Base-by-base conservation (phyloP, 2,113 vertebrate species). In the Solea senegalensis region DNA sequence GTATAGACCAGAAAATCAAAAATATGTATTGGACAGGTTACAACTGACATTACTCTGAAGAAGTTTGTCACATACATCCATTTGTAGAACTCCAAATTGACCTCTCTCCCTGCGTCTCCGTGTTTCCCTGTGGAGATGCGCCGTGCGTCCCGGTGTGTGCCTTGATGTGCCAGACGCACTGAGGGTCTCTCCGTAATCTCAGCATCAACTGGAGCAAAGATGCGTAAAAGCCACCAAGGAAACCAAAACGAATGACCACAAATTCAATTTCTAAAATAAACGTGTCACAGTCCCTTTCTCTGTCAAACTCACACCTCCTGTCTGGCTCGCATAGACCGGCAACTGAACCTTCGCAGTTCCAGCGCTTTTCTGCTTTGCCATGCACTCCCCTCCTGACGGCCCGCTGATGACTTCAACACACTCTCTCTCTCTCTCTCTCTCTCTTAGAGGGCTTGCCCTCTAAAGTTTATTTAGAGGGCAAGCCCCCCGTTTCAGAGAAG, bases 401-500 rank as follows among this genome's bases (percentile, higher is more conserved):
- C 90, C 80, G 88, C 89, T 91, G 91, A 93, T 94, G 91, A 93
- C 87, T 93, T 89, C 90, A 93, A 89, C 91, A 81, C 83, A 87
- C 80, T 80, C 81, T 2, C 34, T 2, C 89, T 65, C 48, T 83
- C 78, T 88, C 85, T 81, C 71, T 84, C 16, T 76, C 82, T 86
- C 81, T 88, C 83, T 82, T 15, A 3, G 12, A 15, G 46, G 46
- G 46, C 46, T 14, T 14, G 46, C 49, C 49, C 49, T 50, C 46
- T 73, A 45, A 92, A 94, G 93, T 93, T 94, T 93, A 94, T 94
- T 94, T 91, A 90, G 92, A 92, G 91, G 92, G 86, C 91, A 93
- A 92, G 78, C 88, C 89, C 88, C 90, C 86, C 86, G 74, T 88
- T 85, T 89, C 85, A 93, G 87, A 89, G 68, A 83, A 79, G 65